These are phyloP conservation scores for Nicator chloris DNA, from an alignment of 2,113 vertebrate genomes.

Conservation along the genomic window DNA sequence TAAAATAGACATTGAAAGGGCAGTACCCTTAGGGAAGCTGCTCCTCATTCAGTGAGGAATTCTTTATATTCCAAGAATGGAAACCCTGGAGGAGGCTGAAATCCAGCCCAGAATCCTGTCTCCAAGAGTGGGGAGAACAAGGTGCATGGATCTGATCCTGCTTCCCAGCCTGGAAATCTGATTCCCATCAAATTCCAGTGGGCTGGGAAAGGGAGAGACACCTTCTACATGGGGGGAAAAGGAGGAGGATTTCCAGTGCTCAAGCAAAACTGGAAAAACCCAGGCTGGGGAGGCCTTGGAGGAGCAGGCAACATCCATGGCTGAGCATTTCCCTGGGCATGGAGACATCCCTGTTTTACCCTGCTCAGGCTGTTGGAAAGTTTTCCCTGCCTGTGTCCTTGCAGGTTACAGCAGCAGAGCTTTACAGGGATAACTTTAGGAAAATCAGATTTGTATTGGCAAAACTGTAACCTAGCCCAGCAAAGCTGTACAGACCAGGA, in stretches of 20 bases:
- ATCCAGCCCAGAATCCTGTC: background rate
- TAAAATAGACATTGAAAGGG: background rate
- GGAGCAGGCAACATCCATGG: background rate
- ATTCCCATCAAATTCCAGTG: background rate
- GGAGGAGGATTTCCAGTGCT: background rate
- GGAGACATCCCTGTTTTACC: background rate
- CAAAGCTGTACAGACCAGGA: background rate
- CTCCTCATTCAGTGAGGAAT: background rate
- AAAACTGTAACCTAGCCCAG: background rate
- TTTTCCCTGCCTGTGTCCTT: background rate
- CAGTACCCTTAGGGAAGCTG: background rate
- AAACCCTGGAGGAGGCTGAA: background rate
- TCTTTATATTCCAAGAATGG: background rate
- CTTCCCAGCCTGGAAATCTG: background rate
- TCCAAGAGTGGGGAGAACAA: background rate
- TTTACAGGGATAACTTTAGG: fast-evolving
- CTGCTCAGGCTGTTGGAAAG: background rate
- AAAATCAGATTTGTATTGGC: background rate
- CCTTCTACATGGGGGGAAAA: fast-evolving
- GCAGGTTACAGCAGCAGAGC: background rate
- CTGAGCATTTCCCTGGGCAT: background rate
- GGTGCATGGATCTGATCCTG: too few relatives aligned
- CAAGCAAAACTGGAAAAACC: background rate
- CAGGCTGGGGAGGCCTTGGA: background rate
- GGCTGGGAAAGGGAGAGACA: background rate